Evolutionary conservation across 2,888 invertebrate genomes (phyloP).

Genomic region (Keiferia lycopersicella): DNA sequence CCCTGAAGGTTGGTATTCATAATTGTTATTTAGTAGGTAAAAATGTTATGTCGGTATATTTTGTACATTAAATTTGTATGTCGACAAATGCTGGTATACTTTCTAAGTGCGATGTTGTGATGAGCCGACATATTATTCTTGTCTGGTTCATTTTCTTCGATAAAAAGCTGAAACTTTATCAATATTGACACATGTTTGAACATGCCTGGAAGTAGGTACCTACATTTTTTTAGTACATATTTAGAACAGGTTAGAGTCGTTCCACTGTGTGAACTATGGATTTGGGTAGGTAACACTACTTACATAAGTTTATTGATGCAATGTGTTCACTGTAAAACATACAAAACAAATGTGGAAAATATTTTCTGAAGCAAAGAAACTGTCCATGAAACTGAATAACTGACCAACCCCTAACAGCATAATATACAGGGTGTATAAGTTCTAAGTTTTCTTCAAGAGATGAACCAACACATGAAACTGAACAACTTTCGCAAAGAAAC

Average conservation of each 20-base stretch:
- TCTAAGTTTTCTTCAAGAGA: no score
- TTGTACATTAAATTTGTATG: constrained; percentile 4
- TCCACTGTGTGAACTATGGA: neutral
- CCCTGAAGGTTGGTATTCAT: constrained; percentile 41
- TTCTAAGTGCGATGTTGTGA: constrained; percentile 5
- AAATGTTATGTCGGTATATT: constrained; percentile 7
- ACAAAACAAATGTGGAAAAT: no score
- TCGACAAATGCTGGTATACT: neutral
- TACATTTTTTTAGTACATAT: neutral
- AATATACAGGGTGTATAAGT: no score
- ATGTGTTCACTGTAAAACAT: no score
- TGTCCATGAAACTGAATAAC: no score
- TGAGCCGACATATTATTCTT: neutral
- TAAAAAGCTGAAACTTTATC: neutral
- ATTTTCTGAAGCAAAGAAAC: no score
- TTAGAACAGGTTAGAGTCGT: neutral
- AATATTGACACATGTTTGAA: neutral
- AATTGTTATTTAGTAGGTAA: constrained; percentile 9
- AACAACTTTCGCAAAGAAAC: no score
- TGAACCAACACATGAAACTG: no score
- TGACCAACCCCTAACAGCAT: no score
- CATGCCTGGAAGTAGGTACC: neutral
- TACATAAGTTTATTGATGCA: no score
- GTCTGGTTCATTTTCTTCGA: neutral
- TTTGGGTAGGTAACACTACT: no score